Evolutionary conservation across 1,140 invertebrate species (phyloP).

Genomic region (Phocides pigmalion): DNA sequence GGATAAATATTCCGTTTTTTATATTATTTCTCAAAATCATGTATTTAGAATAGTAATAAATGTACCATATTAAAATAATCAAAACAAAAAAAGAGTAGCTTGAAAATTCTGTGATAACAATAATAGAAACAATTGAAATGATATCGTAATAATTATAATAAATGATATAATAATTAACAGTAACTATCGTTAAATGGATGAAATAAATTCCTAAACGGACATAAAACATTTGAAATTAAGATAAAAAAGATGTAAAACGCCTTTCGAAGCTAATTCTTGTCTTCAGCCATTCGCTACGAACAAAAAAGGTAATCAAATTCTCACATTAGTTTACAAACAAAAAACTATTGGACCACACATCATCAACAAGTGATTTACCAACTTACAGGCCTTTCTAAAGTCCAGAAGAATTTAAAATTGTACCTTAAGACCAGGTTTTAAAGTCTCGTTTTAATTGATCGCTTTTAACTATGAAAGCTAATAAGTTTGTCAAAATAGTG

Average conservation of each 20-base stretch:
- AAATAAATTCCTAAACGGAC: neutral
- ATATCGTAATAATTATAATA: no score
- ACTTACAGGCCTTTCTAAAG: slow-evolving; percentile 17
- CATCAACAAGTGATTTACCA: slow-evolving; percentile 29
- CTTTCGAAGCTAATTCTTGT: slow-evolving; percentile 18
- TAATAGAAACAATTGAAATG: no score
- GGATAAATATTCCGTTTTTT: no score
- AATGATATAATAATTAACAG: no score
- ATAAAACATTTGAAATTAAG: neutral
- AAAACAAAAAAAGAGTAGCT: no score
- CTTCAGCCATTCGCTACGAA: slow-evolving; percentile 28
- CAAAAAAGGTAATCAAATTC: slow-evolving; percentile 45
- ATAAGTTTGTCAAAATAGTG: slow-evolving; percentile 40
- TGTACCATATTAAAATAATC: no score
- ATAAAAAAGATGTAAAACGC: neutral
- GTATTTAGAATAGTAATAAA: no score
- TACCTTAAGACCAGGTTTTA: slow-evolving; percentile 18
- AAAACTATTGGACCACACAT: slow-evolving; percentile 51
- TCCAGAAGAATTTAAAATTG: neutral
- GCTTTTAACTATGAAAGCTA: slow-evolving; percentile 8
- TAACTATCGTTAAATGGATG: neutral
- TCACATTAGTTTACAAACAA: slow-evolving; percentile 37
- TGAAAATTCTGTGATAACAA: no score
- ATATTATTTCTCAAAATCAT: no score
- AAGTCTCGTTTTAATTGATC: slow-evolving; percentile 7